Percentiles rank a stretch among this genome's conserved stretches.
These are phyloP conservation scores for Lepus americanus DNA, from an alignment of 2,113 vertebrate species.

Conservation along the genomic window DNA sequence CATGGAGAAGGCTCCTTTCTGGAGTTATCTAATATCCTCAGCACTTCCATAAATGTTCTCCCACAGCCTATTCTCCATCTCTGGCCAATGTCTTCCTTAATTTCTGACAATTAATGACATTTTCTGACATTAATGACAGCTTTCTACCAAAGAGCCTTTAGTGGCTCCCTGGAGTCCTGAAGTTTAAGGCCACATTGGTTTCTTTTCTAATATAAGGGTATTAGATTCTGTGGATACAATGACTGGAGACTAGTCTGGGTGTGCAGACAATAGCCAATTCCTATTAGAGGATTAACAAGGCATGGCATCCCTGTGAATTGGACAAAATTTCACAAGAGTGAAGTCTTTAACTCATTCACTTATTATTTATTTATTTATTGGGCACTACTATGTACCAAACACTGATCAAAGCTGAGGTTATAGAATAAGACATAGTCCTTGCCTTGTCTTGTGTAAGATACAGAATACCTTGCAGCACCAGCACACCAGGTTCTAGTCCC, in stretches of 20 bases:
- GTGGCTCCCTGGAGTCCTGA: neutral
- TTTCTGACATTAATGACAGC: neutral
- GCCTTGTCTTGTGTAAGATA: neutral
- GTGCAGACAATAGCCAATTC: neutral
- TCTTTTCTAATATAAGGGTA: neutral
- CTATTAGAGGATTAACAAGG: neutral
- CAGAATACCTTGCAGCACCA: neutral
- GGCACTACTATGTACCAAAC: neutral
- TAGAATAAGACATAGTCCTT: constrained; percentile 2
- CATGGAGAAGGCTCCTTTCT: constrained; percentile 36
- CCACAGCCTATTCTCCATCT: constrained; percentile 27
- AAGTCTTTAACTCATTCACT: neutral
- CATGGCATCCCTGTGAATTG: neutral
- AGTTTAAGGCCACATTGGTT: constrained; percentile 35
- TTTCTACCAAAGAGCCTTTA: constrained; percentile 38
- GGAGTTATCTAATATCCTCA: constrained; percentile 48
- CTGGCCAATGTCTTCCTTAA: constrained; percentile 6
- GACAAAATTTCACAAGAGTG: neutral
- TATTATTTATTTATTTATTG: neutral
- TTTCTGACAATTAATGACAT: neutral
- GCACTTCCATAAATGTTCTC: constrained; percentile 60
- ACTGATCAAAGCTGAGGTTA: neutral
- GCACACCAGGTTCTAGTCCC: too few species aligned
- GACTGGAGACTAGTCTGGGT: neutral
- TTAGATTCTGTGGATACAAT: neutral